Conservation (phyloP, 2,797 vertebrate genomes). For the Pipistrellus pipistrellus region DNA sequence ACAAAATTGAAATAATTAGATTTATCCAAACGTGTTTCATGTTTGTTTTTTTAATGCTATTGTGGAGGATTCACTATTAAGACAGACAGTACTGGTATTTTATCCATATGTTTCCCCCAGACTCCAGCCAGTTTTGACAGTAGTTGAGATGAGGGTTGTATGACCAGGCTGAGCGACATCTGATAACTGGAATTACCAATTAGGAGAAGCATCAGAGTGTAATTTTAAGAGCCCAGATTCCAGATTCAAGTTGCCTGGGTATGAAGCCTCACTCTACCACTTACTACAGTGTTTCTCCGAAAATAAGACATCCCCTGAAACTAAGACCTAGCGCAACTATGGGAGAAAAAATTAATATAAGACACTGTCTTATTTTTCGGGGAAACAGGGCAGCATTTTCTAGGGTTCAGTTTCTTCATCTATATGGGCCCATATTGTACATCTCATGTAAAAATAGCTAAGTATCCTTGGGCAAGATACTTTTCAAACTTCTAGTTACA, state of each 20-base stretch:
- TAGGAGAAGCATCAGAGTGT: not conserved
- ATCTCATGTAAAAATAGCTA: not conserved
- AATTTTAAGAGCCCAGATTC: not conserved
- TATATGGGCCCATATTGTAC: not conserved
- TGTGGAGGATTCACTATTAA: not conserved
- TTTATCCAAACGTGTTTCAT: not conserved
- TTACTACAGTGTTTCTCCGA: not conserved
- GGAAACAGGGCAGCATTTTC: not conserved
- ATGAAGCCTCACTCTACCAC: not conserved
- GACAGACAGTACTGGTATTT: not conserved
- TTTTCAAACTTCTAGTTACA: not conserved
- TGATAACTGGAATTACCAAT: not conserved
- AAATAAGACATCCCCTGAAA: too few relatives aligned
- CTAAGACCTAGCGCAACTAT: too few relatives aligned
- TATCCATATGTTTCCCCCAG: not conserved
- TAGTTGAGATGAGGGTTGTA: not conserved
- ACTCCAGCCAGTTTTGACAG: not conserved
- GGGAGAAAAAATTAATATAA: too few relatives aligned
- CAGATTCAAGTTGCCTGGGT: not conserved
- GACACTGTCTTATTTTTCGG: too few relatives aligned
- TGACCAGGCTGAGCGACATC: not conserved
- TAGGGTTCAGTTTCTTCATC: conserved; percentile 1
- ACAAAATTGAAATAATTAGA: conserved; percentile 1
- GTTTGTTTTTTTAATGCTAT: not conserved
- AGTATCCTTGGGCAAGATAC: not conserved